A percentile compares a stretch with the other conserved stretches of the same genome.
These are phyloP conservation scores for Candoia aspera DNA, from an alignment of 2,113 vertebrate species.

Conservation along the genomic window DNA sequence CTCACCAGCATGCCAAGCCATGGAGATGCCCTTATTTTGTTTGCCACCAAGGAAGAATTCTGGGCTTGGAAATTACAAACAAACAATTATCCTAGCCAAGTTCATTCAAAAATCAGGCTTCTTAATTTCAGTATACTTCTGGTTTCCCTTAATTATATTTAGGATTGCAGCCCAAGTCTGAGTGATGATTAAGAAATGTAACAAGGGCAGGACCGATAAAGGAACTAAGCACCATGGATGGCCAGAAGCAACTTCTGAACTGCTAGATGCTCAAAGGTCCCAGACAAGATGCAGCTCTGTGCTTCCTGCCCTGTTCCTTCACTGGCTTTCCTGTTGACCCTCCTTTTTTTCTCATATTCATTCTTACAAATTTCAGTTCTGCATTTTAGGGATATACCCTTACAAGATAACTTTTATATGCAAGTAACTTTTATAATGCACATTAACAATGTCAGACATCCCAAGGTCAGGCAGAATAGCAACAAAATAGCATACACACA, in stretches of 20 bases:
- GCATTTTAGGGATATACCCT: background rate
- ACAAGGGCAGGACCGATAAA: background rate
- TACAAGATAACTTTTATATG: background rate
- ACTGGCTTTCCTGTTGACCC: background rate
- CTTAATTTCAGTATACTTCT: conserved; percentile 20
- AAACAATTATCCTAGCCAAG: conserved; percentile 7
- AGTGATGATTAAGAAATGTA: conserved; percentile 1
- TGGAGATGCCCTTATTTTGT: background rate
- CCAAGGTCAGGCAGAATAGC: background rate
- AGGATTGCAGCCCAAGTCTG: conserved; percentile 22
- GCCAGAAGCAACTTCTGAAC: background rate
- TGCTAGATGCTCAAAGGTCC: background rate
- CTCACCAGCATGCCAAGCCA: background rate
- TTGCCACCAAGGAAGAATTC: background rate
- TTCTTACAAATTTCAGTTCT: background rate
- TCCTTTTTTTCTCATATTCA: background rate
- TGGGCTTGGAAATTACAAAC: background rate
- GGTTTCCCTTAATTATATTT: conserved; percentile 16
- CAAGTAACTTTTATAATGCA: background rate
- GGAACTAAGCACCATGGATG: background rate
- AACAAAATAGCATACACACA: background rate
- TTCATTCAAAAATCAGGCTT: background rate
- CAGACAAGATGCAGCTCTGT: background rate
- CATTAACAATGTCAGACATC: background rate
- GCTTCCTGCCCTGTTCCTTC: background rate